Percentiles rank a stretch among this genome's conserved stretches.
Evolutionary conservation across 2,113 vertebrate species (phyloP).

Genomic region (Tychaedon coryphoeus): DNA sequence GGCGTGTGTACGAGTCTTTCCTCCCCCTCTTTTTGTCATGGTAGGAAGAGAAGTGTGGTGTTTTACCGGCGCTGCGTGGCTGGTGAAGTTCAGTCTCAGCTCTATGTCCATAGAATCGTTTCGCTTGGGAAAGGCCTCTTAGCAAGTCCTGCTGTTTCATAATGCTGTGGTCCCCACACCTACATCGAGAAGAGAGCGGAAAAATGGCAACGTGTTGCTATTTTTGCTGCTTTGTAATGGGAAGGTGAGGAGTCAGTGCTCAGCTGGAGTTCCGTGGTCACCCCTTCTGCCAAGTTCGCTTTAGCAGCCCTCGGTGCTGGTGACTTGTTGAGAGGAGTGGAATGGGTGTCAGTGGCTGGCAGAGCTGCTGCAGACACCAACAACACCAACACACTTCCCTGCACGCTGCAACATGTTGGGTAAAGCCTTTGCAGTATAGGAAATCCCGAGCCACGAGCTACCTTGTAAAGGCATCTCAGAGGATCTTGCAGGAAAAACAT

Average conservation of each 20-base stretch:
- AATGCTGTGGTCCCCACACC: rapidly evolving
- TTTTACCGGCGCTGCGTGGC: rapidly evolving
- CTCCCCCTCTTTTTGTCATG: rapidly evolving
- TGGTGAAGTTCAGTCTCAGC: not conserved
- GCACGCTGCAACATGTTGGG: not conserved
- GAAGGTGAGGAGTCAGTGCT: rapidly evolving
- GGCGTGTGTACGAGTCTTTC: not conserved
- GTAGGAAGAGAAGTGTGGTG: not conserved
- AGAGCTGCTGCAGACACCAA: not conserved
- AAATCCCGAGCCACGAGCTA: not conserved
- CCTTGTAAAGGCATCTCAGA: not conserved
- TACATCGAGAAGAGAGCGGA: rapidly evolving
- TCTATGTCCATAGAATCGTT: not conserved
- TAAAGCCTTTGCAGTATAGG: rapidly evolving
- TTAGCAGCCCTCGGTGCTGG: rapidly evolving
- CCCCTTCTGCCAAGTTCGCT: not conserved
- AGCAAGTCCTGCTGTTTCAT: not conserved
- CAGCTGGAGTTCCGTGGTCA: rapidly evolving
- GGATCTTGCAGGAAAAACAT: not conserved
- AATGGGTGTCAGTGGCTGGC: not conserved
- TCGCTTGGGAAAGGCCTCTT: not conserved
- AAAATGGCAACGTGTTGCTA: not conserved
- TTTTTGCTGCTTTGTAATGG: rapidly evolving
- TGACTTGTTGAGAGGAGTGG: not conserved
- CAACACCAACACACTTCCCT: not conserved